Conservation (phyloP, 2,888 invertebrate species). For the Balanococcus diminutus region DNA sequence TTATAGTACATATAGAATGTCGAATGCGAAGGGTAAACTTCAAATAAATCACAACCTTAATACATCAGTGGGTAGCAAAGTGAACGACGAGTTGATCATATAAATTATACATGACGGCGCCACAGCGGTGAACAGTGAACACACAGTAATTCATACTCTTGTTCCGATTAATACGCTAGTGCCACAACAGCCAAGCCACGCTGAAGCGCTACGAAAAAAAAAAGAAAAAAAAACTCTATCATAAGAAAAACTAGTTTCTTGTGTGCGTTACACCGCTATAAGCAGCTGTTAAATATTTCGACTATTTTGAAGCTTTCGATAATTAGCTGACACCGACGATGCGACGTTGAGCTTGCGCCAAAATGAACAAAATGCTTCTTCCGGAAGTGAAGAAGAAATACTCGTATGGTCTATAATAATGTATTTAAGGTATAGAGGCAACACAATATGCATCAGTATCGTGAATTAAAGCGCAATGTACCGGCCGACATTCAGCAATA, state of each 20-base stretch:
- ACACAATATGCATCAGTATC: too few relatives aligned
- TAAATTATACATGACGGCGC: slow-evolving; percentile 39
- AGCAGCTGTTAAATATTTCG: background rate
- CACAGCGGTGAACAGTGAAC: background rate
- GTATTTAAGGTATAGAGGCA: too few relatives aligned
- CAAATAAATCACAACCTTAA: slow-evolving; percentile 32
- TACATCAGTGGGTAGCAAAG: slow-evolving; percentile 38
- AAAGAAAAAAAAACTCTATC: background rate
- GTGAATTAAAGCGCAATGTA: background rate
- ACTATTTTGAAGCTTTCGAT: background rate
- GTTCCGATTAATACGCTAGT: slow-evolving; percentile 13
- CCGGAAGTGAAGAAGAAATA: too few relatives aligned
- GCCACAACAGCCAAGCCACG: background rate
- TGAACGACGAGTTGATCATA: slow-evolving; percentile 27
- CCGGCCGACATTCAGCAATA: background rate
- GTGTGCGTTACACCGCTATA: background rate
- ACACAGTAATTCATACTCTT: slow-evolving; percentile 39
- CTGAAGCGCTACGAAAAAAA: background rate
- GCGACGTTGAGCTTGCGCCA: background rate
- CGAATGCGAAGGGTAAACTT: slow-evolving; percentile 26
- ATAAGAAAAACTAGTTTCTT: slow-evolving; percentile 12
- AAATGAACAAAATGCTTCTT: background rate
- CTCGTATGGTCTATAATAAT: too few relatives aligned
- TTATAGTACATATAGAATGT: background rate
- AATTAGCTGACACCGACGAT: background rate